Evolutionary conservation across 2,888 invertebrate genomes (phyloP).

Genomic region (Xestia xanthographa): DNA sequence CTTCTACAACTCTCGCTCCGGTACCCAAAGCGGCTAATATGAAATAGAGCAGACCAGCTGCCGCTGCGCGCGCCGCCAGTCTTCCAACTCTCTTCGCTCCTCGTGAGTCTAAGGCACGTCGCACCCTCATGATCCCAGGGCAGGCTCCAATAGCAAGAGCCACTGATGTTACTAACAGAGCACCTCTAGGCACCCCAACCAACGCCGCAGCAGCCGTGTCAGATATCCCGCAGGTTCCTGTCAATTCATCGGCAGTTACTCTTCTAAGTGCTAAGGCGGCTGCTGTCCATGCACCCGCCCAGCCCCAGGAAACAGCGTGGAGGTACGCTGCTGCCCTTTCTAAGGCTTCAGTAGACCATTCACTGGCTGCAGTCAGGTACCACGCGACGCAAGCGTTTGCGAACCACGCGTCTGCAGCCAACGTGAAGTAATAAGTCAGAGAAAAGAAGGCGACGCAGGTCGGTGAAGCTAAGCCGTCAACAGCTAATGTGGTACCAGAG

Average conservation of each 20-base stretch:
- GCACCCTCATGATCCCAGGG: conserved; percentile 94
- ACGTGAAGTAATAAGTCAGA: conserved; percentile 94
- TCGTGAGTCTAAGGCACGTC: conserved; percentile 87
- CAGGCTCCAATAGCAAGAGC: conserved; percentile 94
- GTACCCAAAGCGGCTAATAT: conserved; percentile 93
- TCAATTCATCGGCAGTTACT: conserved; percentile 95
- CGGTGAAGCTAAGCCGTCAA: conserved; percentile 87
- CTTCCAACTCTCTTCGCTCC: conserved; percentile 93
- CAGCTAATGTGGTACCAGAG: conserved; percentile 83
- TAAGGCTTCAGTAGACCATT: conserved; percentile 98
- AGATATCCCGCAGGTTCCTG: conserved; percentile 95
- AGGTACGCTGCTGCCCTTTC: conserved; percentile 96
- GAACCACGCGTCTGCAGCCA: conserved; percentile 97
- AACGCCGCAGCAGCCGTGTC: conserved; percentile 91
- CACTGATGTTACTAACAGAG: conserved; percentile 92
- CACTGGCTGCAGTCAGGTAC: conserved; percentile 97
- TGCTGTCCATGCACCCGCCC: conserved; percentile 96
- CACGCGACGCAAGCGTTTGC: conserved; percentile 96
- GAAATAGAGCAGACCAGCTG: conserved; percentile 94
- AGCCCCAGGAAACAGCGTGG: conserved; percentile 96
- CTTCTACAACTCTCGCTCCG: conserved; percentile 92
- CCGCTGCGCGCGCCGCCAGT: conserved; percentile 94
- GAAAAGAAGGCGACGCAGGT: conserved; percentile 94
- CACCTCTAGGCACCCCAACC: conserved; percentile 91
- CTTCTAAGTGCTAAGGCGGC: conserved; percentile 94